Conservation (phyloP, 2,888 invertebrate species). For the Drosophila anomalata region DNA sequence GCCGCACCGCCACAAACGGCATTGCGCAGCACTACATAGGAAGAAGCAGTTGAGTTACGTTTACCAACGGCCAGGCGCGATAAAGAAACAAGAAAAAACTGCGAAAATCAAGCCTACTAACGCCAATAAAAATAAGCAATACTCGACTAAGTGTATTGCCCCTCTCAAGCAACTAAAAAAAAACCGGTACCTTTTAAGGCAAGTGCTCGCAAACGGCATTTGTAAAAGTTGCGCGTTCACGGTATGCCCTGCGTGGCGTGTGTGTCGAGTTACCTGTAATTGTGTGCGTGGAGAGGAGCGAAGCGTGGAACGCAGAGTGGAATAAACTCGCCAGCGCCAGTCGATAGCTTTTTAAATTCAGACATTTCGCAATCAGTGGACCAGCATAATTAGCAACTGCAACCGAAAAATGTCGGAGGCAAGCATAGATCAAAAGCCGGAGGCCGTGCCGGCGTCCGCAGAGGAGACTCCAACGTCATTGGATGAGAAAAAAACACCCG, state of each 20-base stretch:
- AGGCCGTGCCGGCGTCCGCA: slow-evolving; percentile 50
- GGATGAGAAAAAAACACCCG: slow-evolving; percentile 79
- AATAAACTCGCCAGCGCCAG: slow-evolving; percentile 49
- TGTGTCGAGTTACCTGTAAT: slow-evolving; percentile 65
- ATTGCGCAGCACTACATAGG: slow-evolving; percentile 45
- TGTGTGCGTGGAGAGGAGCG: slow-evolving; percentile 35
- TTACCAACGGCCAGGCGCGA: slow-evolving; percentile 42
- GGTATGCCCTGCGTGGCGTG: slow-evolving; percentile 72
- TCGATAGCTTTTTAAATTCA: slow-evolving; percentile 40
- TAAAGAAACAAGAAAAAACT: slow-evolving; percentile 51
- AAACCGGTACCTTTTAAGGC: slow-evolving; percentile 12
- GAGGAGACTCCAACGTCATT: slow-evolving; percentile 28
- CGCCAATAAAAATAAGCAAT: slow-evolving; percentile 35
- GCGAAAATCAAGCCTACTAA: slow-evolving; percentile 33
- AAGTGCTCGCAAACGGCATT: slow-evolving; percentile 49
- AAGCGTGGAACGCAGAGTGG: slow-evolving; percentile 32
- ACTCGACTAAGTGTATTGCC: slow-evolving; percentile 18
- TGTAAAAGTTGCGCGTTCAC: slow-evolving; percentile 73
- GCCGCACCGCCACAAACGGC: slow-evolving; percentile 56
- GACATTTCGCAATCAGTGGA: slow-evolving; percentile 56
- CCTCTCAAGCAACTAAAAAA: slow-evolving; percentile 22
- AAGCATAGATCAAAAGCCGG: slow-evolving; percentile 65
- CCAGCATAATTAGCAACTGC: slow-evolving; percentile 10
- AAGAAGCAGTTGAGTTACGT: slow-evolving; percentile 62
- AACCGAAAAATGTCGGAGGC: slow-evolving; percentile 72